phyloP scores from a whole-genome alignment of 1,140 invertebrate genomes.

The Atopsyche davidsoni region DNA sequence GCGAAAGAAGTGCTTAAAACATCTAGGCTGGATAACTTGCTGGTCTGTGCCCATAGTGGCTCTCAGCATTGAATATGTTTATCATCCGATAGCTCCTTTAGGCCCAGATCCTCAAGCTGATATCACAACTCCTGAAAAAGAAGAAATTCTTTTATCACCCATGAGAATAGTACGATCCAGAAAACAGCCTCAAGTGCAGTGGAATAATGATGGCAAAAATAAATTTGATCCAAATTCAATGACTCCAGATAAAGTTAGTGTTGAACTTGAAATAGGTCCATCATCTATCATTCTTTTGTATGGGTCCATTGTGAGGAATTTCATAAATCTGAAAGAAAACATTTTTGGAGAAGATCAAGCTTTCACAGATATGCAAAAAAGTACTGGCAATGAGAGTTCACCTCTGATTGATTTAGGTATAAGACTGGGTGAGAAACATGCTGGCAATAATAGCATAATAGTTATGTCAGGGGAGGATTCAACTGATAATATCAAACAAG shows the following conservation, averaged over 20 bases:
- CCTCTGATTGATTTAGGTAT: conserved; percentile 44
- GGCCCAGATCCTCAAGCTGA: conserved; percentile 82
- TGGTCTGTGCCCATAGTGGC: conserved; percentile 93
- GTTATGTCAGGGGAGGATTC: conserved; percentile 52
- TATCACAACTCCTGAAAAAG: conserved; percentile 88
- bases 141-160: conserved; percentile 85
- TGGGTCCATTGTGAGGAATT: conserved; percentile 81
- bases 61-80: conserved; percentile 82
- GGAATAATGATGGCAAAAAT: conserved; percentile 54
- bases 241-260: conserved; percentile 76
- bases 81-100: conserved; percentile 83
- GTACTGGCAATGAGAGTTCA: conserved; percentile 45
- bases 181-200: conserved; percentile 63
- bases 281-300: conserved; percentile 85
- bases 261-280: conserved; percentile 90
- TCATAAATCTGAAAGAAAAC: conserved; percentile 91
- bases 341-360: conserved; percentile 93
- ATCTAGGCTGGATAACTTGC: conserved; percentile 87
- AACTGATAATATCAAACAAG: conserved; percentile 46
- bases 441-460: conserved; percentile 40
- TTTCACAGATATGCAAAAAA: conserved; percentile 86
- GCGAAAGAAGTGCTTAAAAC: conserved; percentile 76
- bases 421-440: conserved; percentile 47
- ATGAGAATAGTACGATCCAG: conserved; percentile 78
- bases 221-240: conserved; percentile 84